Percentiles rank a stretch among this genome's conserved stretches.
Conservation (phyloP, 2,797 vertebrate genomes). For the Enteromius viviparus region DNA sequence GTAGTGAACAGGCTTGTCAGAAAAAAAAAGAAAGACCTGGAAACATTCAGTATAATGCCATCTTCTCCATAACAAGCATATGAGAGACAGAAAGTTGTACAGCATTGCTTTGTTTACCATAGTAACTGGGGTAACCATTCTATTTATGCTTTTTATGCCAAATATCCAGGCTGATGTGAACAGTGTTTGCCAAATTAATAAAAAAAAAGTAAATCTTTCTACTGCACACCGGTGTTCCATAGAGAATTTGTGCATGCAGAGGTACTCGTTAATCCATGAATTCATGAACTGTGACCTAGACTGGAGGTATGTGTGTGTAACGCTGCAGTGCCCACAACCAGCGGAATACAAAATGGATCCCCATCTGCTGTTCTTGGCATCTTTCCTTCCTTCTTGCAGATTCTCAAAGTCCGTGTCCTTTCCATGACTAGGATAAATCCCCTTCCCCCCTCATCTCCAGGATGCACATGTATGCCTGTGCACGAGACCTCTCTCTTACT, state of each 20-base stretch:
- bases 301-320: slow-evolving; percentile 15
- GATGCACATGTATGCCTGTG: slow-evolving; percentile 50
- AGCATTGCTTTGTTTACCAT: background rate
- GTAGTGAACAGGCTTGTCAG: background rate
- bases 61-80: background rate
- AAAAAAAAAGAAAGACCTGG: background rate
- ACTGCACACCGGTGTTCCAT: background rate
- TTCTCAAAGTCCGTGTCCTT: background rate
- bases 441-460: slow-evolving; percentile 15
- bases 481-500: slow-evolving; percentile 25
- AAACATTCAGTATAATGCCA: background rate
- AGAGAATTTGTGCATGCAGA: background rate
- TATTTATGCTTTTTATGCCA: background rate
- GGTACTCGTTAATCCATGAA: slow-evolving; percentile 2
- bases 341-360: slow-evolving; percentile 35
- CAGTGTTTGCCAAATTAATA: background rate
- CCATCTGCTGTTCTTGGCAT: slow-evolving; percentile 42
- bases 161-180: background rate
- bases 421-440: slow-evolving; percentile 8
- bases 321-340: slow-evolving; percentile 2
- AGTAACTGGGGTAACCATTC: background rate
- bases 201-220: background rate
- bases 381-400: background rate
- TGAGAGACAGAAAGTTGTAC: background rate
- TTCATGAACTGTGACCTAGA: slow-evolving; percentile 21